phyloP scores from a whole-genome alignment of 2,888 invertebrate species.

The Drosophila antonietae region DNA sequence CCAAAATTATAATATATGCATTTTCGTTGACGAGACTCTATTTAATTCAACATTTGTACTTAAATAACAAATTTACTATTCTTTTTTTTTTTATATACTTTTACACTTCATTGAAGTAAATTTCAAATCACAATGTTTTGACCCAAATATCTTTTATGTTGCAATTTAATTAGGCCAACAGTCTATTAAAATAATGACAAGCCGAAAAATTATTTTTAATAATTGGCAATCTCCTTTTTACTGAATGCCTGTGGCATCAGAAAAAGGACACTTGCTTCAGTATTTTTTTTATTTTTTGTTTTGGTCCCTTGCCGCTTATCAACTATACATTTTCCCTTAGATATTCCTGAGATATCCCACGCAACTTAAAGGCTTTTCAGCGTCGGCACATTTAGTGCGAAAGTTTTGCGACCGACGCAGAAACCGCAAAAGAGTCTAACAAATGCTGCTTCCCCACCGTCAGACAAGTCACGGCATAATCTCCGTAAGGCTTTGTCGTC shows the following conservation, averaged over 20 bases:
- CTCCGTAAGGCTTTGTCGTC: constrained; percentile 54
- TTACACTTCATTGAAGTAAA: not conserved
- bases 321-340: constrained; percentile 46
- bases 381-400: constrained; percentile 39
- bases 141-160: not conserved
- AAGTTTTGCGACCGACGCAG: constrained; percentile 51
- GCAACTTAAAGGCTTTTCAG: constrained; percentile 67
- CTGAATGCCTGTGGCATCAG: constrained; percentile 8
- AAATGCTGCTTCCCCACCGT: constrained; percentile 8
- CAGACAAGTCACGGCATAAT: constrained; percentile 49
- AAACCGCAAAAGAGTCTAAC: constrained; percentile 59
- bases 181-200: constrained; percentile 32
- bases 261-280: constrained; percentile 8
- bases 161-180: constrained; percentile 27
- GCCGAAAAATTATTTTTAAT: constrained; percentile 20
- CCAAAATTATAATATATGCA: not conserved
- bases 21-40: no score
- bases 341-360: constrained; percentile 60
- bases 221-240: constrained; percentile 17
- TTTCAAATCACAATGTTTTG: not conserved
- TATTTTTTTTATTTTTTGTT: not conserved
- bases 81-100: not conserved
- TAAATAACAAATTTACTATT: not conserved
- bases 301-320: constrained; percentile 43
- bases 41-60: no score